Conservation (phyloP, 23 tunicate species). For the Clavelina lepadiformis region DNA sequence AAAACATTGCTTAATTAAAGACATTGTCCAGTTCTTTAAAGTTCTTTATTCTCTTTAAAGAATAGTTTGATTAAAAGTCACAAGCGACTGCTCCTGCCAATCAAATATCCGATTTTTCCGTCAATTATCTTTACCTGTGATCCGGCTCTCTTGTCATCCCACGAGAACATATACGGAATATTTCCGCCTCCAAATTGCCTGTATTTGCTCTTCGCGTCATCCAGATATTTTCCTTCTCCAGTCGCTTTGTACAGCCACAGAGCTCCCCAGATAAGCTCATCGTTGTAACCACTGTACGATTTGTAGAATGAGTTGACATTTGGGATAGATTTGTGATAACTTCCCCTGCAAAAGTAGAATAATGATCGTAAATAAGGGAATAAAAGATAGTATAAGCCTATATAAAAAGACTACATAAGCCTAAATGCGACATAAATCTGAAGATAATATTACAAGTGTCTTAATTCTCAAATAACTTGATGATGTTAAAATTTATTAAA, state of each 20-base stretch:
- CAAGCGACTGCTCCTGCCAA: not conserved
- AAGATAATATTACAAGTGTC: not conserved
- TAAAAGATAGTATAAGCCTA: not conserved
- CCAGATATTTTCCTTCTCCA: constrained; percentile 34
- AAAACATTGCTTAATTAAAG: not conserved
- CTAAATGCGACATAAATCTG: not conserved
- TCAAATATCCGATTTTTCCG: not conserved
- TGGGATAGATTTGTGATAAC: constrained; percentile 62
- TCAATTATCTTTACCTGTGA: constrained; percentile 45
- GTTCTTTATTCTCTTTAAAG: not conserved
- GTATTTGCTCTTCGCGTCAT: constrained; percentile 63
- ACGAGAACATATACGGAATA: constrained; percentile 67
- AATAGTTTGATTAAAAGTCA: not conserved
- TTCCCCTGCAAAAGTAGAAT: constrained; percentile 18
- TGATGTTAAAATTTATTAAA: not conserved
- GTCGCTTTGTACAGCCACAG: constrained; percentile 90
- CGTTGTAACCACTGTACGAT: constrained; percentile 90
- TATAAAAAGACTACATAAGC: not conserved
- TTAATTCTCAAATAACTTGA: too few species aligned
- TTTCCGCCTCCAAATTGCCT: constrained; percentile 48
- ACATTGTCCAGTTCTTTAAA: not conserved
- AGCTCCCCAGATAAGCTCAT: constrained; percentile 96
- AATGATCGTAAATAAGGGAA: not conserved
- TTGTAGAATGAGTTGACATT: constrained; percentile 52
- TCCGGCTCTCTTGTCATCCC: constrained; percentile 97